Base-by-base conservation (phyloP, 2,797 vertebrate species). In the Cercopithecus petaurista region DNA sequence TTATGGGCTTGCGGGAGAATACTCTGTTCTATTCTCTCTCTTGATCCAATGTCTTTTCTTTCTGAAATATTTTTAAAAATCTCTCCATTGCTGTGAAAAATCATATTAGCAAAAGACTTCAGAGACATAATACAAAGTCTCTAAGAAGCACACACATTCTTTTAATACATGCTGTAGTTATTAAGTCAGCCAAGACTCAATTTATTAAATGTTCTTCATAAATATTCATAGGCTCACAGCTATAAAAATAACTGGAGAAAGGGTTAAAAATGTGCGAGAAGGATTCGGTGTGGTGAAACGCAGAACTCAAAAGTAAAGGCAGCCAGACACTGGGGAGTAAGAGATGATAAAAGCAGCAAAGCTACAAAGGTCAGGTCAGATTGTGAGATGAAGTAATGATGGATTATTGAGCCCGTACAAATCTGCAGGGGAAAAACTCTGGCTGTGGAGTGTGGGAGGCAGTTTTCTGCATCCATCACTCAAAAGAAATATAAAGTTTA, bases 331-430 rank as follows among this genome's bases (percentile, higher is more conserved):
- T 21, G 11, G 81, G 41, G 50, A 82, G 28, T 50, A 83, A 64
- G 83, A 80, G 55, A 85, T 33, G 33, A 81, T 36, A 64, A 76
- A 94, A 82, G 88, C 67, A 97, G 41, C 7, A 50, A 64, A 73
- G 77, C 41, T 80, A 22, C 41, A 75, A 90, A 87, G 83, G 70
- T 96, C 91, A 96, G 21, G 75, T 93, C 30, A 24, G 33, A 52
- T 24, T 77, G 72, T 61, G 80, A 96, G 85, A 94, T 92, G 75
- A 86, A 94, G 88, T 84, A 55, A 79, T 36, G 70, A 76, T 86
- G n/a, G 36, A 36, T 92, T 94, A 67, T n/a, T 67, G 88, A 97
- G 48, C 92, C 67, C 36, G 33, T 64, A 12, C 43, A 46, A 95
- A 83, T 93, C 48, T 7, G 0, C n/a, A 73, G 61, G 73, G 21